These are phyloP conservation scores for Doryteuthis pealeii DNA, from an alignment of 1,140 invertebrate species.

Conservation along the genomic window DNA sequence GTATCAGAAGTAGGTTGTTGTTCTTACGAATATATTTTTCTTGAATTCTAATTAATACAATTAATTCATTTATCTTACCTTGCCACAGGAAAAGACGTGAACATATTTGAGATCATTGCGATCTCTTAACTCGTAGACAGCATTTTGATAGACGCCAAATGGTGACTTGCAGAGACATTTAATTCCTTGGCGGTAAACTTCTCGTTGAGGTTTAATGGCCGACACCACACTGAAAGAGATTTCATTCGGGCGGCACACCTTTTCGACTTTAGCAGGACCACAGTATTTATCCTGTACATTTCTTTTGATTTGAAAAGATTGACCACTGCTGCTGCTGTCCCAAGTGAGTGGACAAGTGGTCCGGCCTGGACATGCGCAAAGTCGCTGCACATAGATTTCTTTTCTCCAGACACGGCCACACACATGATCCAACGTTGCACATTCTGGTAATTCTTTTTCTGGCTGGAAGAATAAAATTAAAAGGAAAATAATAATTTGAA, in stretches of 20 bases:
- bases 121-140: background rate
- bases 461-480: background rate
- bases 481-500: too few species aligned
- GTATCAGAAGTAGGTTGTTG: too few species aligned
- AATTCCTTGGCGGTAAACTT: conserved; percentile 8
- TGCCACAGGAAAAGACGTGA: background rate
- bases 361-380: background rate
- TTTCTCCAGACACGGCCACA: background rate
- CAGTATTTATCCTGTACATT: conserved; percentile 11
- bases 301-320: background rate
- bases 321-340: background rate
- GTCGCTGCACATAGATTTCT: background rate
- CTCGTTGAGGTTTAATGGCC: conserved; percentile 4
- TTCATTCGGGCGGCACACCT: background rate
- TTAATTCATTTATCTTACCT: background rate
- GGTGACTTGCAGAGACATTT: background rate
- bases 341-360: background rate
- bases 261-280: background rate
- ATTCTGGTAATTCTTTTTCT: background rate
- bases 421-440: background rate
- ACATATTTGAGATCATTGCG: conserved; percentile 6
- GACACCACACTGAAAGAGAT: conserved; percentile 6
- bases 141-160: background rate
- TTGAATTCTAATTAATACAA: too few species aligned
- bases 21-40: too few species aligned